Evolutionary conservation across 2,113 vertebrate genomes (phyloP).

Genomic region (Chamaetylas fuelleborni): DNA sequence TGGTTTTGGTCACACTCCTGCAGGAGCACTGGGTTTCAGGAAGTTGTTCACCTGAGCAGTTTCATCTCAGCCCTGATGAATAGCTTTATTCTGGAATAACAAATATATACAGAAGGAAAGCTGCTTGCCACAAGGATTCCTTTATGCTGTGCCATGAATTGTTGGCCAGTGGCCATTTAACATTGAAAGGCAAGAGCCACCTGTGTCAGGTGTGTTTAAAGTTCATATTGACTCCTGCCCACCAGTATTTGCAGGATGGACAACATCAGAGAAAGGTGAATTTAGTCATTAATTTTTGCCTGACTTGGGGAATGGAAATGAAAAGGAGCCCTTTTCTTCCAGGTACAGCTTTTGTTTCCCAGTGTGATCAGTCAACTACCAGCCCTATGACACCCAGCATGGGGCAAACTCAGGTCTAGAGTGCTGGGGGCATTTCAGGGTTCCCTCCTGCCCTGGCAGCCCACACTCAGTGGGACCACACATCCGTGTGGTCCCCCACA

Average conservation of each 20-base stretch:
- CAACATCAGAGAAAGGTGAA: conserved; percentile 48
- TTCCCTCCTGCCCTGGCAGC: neutral
- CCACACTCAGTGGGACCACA: neutral
- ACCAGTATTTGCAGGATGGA: conserved; percentile 41
- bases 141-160: conserved; percentile 41
- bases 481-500: fast-evolving
- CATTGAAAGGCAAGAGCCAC: conserved; percentile 58
- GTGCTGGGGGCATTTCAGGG: neutral
- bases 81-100: conserved; percentile 48
- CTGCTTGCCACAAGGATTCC: conserved; percentile 51
- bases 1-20: neutral
- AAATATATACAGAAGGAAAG: conserved; percentile 46
- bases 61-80: neutral
- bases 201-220: conserved; percentile 75
- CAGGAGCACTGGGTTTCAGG: neutral
- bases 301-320: conserved; percentile 41
- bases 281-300: conserved; percentile 56
- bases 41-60: conserved; percentile 21
- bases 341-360: conserved; percentile 61
- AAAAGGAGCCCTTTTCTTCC: conserved; percentile 46
- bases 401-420: neutral
- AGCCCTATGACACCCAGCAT: neutral
- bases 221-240: conserved; percentile 61
- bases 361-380: conserved; percentile 49
- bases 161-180: conserved; percentile 58